Percentiles rank a stretch among this genome's conserved stretches.
Conservation (phyloP, 2,113 vertebrate genomes). For the Physeter macrocephalus region DNA sequence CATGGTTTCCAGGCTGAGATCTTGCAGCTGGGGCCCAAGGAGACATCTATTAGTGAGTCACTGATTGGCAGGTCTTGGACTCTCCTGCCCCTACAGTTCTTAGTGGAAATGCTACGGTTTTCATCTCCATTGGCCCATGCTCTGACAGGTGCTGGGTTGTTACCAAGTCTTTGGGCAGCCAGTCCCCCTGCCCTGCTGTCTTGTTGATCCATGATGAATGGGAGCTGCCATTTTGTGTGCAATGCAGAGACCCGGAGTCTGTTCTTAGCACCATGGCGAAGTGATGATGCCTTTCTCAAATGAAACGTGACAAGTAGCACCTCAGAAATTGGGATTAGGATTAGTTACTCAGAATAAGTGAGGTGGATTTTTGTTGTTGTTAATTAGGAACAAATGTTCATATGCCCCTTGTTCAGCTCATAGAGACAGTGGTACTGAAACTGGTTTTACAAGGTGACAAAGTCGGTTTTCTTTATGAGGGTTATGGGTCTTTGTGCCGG, state of each 20-base stretch:
- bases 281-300: constrained; percentile 51
- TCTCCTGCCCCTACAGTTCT: constrained; percentile 40
- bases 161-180: constrained; percentile 57
- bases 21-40: neutral
- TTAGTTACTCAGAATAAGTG: neutral
- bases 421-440: neutral
- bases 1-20: neutral
- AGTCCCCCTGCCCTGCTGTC: constrained; percentile 49
- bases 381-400: constrained; percentile 52
- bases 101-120: constrained; percentile 36
- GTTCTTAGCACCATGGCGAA: constrained; percentile 52
- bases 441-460: neutral
- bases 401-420: neutral
- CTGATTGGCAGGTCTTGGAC: neutral
- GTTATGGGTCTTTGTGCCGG: neutral
- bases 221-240: constrained; percentile 47
- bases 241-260: neutral
- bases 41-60: neutral
- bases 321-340: neutral
- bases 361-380: constrained; percentile 20
- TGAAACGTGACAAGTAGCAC: constrained; percentile 67
- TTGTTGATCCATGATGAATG: constrained; percentile 54
- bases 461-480: neutral
- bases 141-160: constrained; percentile 64
- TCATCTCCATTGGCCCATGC: constrained; percentile 17